A percentile compares a stretch with the other conserved stretches of the same genome.
phyloP scores from a whole-genome alignment of 2,113 vertebrate genomes.

The Lepidothrix coronata region DNA sequence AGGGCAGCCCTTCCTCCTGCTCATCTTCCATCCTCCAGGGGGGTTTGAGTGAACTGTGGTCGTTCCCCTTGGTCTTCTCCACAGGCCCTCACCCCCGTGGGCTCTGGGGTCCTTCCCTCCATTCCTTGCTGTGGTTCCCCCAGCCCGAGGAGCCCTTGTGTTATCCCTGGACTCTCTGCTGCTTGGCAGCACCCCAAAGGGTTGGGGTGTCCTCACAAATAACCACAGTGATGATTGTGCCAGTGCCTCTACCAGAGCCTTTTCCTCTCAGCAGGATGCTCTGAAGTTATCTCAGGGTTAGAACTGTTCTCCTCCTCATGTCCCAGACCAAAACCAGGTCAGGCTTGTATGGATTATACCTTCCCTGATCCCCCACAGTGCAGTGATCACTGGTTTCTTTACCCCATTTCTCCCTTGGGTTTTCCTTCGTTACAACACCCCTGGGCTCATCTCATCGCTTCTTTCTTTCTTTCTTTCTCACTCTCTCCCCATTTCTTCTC shows the following conservation, averaged over 20 bases:
- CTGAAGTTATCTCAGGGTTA: not conserved
- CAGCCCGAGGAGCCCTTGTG: not conserved
- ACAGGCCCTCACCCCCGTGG: not conserved
- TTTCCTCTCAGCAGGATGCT: not conserved
- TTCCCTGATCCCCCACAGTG: not conserved
- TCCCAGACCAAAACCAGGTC: not conserved
- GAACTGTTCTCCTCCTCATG: not conserved
- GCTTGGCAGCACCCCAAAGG: not conserved
- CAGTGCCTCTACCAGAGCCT: not conserved
- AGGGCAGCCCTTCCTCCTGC: not conserved
- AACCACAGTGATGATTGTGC: no score
- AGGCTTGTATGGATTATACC: not conserved
- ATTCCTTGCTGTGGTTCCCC: not conserved
- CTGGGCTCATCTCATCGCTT: not conserved
- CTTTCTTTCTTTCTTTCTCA: not conserved
- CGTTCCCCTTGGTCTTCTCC: not conserved
- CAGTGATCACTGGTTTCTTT: not conserved
- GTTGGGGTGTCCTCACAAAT: accelerated
- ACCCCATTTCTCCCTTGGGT: not conserved
- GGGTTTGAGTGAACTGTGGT: not conserved
- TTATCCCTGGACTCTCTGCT: not conserved
- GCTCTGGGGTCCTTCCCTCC: not conserved
- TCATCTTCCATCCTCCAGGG: not conserved
- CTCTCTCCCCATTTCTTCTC: not conserved
- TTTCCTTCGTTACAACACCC: not conserved